A percentile compares a stretch with the other conserved stretches of the same genome.
These are phyloP conservation scores for Indicator maculatus DNA, from an alignment of 2,113 vertebrate species.

Conservation along the genomic window DNA sequence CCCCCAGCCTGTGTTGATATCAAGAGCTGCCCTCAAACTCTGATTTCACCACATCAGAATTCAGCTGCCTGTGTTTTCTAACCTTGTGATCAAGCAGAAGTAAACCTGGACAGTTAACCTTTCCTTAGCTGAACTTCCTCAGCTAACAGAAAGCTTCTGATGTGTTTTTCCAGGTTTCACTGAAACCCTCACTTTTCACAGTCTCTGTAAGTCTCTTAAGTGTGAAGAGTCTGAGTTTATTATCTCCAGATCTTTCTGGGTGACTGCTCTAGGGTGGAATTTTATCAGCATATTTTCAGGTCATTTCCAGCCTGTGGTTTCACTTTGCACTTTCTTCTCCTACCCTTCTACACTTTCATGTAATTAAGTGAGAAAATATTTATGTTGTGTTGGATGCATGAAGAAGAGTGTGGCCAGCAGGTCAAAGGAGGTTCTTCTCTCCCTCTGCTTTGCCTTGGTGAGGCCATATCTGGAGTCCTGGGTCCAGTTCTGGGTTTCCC, in stretches of 20 bases:
- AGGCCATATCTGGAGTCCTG: no score
- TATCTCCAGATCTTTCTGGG: neutral
- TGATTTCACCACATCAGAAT: neutral
- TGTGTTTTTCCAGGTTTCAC: neutral
- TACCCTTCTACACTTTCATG: neutral
- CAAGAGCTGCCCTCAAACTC: neutral
- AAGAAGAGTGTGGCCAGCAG: no score
- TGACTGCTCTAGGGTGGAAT: neutral
- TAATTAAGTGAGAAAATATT: neutral
- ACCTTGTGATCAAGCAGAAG: neutral
- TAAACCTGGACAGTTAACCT: neutral
- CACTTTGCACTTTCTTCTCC: neutral
- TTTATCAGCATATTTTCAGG: neutral
- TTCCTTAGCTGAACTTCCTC: neutral
- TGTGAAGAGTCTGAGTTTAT: neutral
- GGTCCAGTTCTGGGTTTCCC: no score
- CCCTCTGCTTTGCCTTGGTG: no score
- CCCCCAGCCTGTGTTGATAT: no score
- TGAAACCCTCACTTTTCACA: neutral
- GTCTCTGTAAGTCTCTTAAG: neutral
- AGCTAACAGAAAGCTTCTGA: fast-evolving
- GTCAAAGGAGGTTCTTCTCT: no score
- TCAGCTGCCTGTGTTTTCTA: neutral
- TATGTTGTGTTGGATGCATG: no score
- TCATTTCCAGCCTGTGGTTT: neutral